Conservation (phyloP, 2,113 vertebrate genomes). For the Physeter macrocephalus region DNA sequence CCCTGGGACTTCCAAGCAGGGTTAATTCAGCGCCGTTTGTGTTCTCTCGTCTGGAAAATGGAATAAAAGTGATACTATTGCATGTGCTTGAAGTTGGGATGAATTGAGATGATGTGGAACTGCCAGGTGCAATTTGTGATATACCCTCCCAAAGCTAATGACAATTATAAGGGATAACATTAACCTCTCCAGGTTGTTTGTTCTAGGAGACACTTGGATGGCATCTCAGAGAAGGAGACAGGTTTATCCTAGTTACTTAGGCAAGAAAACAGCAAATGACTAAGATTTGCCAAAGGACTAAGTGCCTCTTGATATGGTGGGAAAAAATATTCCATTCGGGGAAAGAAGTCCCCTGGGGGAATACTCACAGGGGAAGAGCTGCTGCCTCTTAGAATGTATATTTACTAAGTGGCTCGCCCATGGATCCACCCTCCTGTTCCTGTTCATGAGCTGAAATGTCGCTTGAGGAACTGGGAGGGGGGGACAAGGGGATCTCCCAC, state of each 20-base stretch:
- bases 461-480: background rate
- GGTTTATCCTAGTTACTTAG: background rate
- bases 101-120: background rate
- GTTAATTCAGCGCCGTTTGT: background rate
- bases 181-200: background rate
- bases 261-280: background rate
- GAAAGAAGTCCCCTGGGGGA: background rate
- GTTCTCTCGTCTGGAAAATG: background rate
- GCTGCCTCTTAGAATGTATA: background rate
- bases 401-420: background rate
- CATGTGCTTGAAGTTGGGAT: background rate
- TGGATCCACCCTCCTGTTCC: background rate
- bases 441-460: background rate
- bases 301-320: background rate
- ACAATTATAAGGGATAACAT: background rate
- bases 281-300: background rate
- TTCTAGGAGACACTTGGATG: background rate
- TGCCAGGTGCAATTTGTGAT: background rate
- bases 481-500: fast-evolving
- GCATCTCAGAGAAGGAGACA: background rate
- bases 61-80: background rate
- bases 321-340: background rate
- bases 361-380: background rate
- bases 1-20: background rate
- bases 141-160: background rate